Conservation (phyloP, 2,113 vertebrate genomes). For the Gadus macrocephalus region DNA sequence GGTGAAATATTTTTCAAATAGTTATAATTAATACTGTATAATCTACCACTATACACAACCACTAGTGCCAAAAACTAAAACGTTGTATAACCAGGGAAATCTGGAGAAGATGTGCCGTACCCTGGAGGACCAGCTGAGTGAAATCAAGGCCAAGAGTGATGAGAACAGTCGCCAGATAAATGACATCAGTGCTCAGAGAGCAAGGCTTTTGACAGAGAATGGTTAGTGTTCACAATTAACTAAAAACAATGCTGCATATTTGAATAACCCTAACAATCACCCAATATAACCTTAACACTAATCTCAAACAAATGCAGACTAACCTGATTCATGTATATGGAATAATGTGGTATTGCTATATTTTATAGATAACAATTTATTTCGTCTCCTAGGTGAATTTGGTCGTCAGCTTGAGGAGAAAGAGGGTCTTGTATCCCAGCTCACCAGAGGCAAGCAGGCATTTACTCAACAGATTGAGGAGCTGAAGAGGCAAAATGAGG, state of each 20-base stretch:
- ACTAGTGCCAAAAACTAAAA: not conserved
- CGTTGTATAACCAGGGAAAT: not conserved
- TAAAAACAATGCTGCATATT: too few species aligned
- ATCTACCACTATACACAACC: not conserved
- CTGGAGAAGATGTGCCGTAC: not conserved
- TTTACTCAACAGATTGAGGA: conserved; percentile 66
- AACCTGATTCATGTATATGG: too few species aligned
- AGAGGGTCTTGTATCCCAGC: not conserved
- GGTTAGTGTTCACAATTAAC: not conserved
- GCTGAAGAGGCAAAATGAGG: conserved; percentile 62
- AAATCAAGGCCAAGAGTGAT: conserved; percentile 4
- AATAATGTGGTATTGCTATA: too few species aligned
- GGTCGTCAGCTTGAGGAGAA: conserved; percentile 2
- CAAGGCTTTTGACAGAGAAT: not conserved
- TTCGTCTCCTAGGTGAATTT: not conserved
- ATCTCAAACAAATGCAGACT: too few species aligned
- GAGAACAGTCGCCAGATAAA: not conserved
- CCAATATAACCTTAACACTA: too few species aligned
- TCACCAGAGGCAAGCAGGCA: not conserved
- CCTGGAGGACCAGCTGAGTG: not conserved
- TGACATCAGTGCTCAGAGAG: not conserved
- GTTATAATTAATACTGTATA: not conserved
- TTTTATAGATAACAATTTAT: too few species aligned
- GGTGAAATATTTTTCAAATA: not conserved
- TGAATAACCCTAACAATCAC: too few species aligned